A percentile compares a stretch with the other conserved stretches of the same genome.
Conservation (phyloP, 1,140 invertebrate genomes). For the Choristoneura fumiferana region DNA sequence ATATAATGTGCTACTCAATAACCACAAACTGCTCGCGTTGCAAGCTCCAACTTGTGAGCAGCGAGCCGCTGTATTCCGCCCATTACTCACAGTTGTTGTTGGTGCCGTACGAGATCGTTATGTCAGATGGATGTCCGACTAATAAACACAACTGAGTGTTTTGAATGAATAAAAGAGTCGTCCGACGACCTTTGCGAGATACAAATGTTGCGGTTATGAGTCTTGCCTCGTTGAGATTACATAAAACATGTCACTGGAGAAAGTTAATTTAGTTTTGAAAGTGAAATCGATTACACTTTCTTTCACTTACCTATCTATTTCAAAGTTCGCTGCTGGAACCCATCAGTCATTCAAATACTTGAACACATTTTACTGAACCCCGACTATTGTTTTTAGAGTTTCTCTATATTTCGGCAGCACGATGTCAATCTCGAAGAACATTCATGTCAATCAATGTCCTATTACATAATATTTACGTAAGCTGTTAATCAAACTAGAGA, state of each 20-base stretch:
- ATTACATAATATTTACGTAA: too few relatives aligned
- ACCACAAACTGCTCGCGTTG: too few relatives aligned
- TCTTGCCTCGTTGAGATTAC: conserved; percentile 69
- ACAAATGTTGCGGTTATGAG: conserved; percentile 65
- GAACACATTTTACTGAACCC: conserved; percentile 2
- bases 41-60: too few relatives aligned
- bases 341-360: conserved; percentile 30
- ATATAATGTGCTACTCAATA: too few relatives aligned
- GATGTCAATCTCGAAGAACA: too few relatives aligned
- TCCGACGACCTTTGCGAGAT: conserved; percentile 65
- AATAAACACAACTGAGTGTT: conserved; percentile 24
- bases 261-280: conserved; percentile 79
- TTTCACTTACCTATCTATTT: conserved; percentile 75
- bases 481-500: too few relatives aligned
- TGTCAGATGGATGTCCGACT: conserved; percentile 9
- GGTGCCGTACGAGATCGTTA: conserved; percentile 9
- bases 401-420: not conserved
- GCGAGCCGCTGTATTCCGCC: not conserved
- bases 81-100: conserved; percentile 7
- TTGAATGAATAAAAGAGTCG: conserved; percentile 42
- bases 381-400: not conserved
- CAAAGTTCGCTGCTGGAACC: conserved; percentile 51
- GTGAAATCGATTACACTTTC: conserved; percentile 77
- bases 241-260: conserved; percentile 76
- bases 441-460: too few relatives aligned